These are phyloP conservation scores for Rattus rattus DNA, from an alignment of 2,113 vertebrate species.

Conservation along the genomic window DNA sequence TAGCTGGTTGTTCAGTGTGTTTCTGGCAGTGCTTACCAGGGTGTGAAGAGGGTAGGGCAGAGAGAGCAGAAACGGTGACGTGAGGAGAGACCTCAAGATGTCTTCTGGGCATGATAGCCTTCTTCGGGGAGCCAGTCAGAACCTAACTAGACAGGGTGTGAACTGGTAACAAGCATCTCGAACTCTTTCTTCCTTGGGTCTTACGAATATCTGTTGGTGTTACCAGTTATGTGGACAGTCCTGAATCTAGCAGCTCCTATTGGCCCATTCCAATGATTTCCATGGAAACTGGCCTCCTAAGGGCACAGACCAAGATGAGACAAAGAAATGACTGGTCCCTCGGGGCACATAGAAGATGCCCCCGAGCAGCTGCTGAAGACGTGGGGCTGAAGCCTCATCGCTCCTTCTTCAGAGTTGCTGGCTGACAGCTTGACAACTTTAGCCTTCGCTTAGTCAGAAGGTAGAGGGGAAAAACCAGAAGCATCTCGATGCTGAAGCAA, in stretches of 20 bases:
- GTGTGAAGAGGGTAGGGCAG: neutral
- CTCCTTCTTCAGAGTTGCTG: neutral
- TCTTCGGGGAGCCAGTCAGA: neutral
- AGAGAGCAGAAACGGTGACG: neutral
- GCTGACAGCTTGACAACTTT: neutral
- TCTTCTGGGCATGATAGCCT: neutral
- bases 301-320: neutral
- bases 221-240: neutral
- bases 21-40: neutral
- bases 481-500: neutral
- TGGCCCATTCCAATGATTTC: neutral
- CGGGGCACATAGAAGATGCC: neutral
- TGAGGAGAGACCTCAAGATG: too few relatives aligned
- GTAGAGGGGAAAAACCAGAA: neutral
- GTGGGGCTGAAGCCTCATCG: neutral
- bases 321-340: neutral
- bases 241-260: neutral
- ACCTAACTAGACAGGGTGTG: neutral
- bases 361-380: neutral
- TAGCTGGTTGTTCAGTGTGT: neutral
- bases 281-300: neutral
- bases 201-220: neutral
- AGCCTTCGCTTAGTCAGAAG: neutral
- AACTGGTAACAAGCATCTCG: neutral
- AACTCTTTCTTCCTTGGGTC: neutral